These are phyloP conservation scores for Drosophila nr. medialis DNA, from an alignment of 2,888 invertebrate species.

Conservation along the genomic window DNA sequence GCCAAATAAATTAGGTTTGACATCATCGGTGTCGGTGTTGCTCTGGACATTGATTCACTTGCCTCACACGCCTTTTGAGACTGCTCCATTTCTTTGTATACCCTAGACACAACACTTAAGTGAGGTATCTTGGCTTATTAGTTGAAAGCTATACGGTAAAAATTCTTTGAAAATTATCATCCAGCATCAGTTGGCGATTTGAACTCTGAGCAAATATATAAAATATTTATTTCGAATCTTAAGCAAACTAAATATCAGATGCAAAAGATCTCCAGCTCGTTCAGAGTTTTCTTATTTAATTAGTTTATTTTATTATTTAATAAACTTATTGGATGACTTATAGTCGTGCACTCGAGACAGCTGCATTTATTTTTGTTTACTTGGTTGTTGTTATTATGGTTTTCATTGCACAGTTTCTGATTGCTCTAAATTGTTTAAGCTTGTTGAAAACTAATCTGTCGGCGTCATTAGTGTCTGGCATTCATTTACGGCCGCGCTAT, in stretches of 20 bases:
- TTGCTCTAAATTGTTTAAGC: conserved; percentile 70
- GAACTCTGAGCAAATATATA: rapidly evolving
- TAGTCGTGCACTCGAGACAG: conserved; percentile 13
- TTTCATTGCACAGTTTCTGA: conserved; percentile 57
- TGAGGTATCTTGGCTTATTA: neutral
- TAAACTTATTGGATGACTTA: neutral
- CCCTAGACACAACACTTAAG: conserved; percentile 9
- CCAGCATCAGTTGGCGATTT: neutral
- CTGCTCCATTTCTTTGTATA: conserved; percentile 27
- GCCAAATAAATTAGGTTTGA: conserved; percentile 56
- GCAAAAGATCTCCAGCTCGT: neutral
- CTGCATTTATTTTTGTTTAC: conserved; percentile 25
- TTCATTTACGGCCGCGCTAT: conserved; percentile 32
- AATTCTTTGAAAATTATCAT: neutral
- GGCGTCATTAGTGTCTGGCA: conserved; percentile 15
- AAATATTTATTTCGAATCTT: neutral
- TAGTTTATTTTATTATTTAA: neutral
- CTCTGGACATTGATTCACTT: conserved; percentile 33
- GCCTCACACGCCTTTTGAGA: conserved; percentile 26
- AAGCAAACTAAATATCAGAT: neutral
- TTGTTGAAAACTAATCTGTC: conserved; percentile 36
- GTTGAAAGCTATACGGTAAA: neutral
- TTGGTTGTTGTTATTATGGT: conserved; percentile 35
- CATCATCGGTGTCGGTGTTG: conserved; percentile 52
- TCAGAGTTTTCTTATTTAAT: neutral